Conservation (phyloP, 2,888 invertebrate genomes). For the Salticus scenicus region DNA sequence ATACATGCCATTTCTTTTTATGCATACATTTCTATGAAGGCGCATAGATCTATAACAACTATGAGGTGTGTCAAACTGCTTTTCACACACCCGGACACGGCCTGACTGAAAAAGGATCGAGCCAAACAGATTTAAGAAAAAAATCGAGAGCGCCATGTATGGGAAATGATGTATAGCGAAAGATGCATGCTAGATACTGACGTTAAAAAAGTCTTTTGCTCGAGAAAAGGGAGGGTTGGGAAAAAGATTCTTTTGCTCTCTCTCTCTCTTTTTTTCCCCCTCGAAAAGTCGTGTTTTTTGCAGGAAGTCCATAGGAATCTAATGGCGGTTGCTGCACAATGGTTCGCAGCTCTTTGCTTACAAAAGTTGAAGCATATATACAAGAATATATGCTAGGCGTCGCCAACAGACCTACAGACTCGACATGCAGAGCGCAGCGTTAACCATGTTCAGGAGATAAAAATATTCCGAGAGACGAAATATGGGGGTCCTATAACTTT, state of each 20-base stretch:
- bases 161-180: conserved; percentile 69
- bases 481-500: conserved; percentile 45
- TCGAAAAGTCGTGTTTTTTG: conserved; percentile 46
- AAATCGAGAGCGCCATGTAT: conserved; percentile 32
- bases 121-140: conserved; percentile 59
- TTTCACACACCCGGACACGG: conserved; percentile 58
- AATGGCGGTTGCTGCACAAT: conserved; percentile 67
- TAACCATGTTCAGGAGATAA: conserved; percentile 24
- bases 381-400: conserved; percentile 23
- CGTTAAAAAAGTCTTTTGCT: conserved; percentile 53
- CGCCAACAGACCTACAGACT: conserved; percentile 55
- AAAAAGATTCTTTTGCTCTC: neutral
- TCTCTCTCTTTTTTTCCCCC: neutral
- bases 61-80: conserved; percentile 69
- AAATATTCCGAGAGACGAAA: neutral
- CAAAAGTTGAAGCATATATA: conserved; percentile 50
- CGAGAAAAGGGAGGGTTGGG: conserved; percentile 21
- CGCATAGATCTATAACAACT: conserved; percentile 63
- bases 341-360: conserved; percentile 60
- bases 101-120: conserved; percentile 57
- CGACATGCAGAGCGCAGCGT: conserved; percentile 10
- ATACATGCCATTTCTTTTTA: conserved; percentile 65
- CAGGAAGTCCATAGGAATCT: conserved; percentile 69
- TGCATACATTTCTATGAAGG: conserved; percentile 46
- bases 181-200: conserved; percentile 57